Evolutionary conservation across 1,140 invertebrate genomes (phyloP), one percentile per base, ranked within the genome.

Genomic region (Idris sp.): DNA sequence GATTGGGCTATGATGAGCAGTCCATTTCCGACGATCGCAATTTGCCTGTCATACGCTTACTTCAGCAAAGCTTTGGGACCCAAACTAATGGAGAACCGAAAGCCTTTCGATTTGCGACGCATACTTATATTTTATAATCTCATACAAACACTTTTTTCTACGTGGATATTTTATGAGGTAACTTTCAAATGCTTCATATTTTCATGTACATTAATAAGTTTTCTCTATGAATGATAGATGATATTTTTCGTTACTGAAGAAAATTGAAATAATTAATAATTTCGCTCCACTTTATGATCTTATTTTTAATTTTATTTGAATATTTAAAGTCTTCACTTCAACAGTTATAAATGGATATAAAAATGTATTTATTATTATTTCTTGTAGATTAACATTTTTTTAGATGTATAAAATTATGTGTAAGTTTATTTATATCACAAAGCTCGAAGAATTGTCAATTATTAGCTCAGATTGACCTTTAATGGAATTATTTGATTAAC

Each of bases 91-190:
- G 93, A 94, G 74, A 94, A 97, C 81, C 89, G 95, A 51, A 94
- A 96, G 88, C 93, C 97, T 18, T 95, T 96, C 87, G 90, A 97
- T 74, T 90, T 98, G 36, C 90, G 95, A 51, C 89, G 91, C 67
- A 81, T 94, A 54, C 91, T 98, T 79, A 92, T 98, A 75, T 83
- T 93, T 54, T 98, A 98, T 86, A 98, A 98, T 87, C 89, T 95
- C 46, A 86, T 93, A 78, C 95, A 98, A 86, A 96, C 96, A 5
- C 76, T 97, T 62, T 95, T 97, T 84, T 96, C 94, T 81, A 89
- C 92, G 25, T 97, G 95, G 93, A 95, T 98, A 87, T 96, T 96
- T 87, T 96, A 96, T 84, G 94, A 96, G 91, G 95, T 97, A 83
- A 81, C 35, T 61, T 51, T 72, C 36, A 41, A 35, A n/a, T n/a